Conservation (phyloP, 2,888 invertebrate species). For the Geotrupes spiniger region DNA sequence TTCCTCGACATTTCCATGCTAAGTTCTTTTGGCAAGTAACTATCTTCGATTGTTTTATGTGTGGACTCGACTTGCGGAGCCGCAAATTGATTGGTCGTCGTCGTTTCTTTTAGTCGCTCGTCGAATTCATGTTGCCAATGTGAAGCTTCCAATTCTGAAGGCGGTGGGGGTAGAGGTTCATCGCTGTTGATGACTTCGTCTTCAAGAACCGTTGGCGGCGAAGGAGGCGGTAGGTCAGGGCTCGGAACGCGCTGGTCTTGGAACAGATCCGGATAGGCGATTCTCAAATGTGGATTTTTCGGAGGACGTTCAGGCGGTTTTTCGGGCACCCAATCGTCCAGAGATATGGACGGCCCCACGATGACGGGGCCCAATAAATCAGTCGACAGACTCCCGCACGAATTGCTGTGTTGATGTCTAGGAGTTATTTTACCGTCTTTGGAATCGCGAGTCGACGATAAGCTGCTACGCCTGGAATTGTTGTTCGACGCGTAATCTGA, state of each 20-base stretch:
- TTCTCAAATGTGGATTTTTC: slow-evolving; percentile 67
- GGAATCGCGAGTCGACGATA: slow-evolving; percentile 41
- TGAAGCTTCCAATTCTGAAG: slow-evolving; percentile 52
- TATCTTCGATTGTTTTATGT: slow-evolving; percentile 19
- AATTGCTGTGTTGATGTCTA: slow-evolving; percentile 58
- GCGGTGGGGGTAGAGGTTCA: slow-evolving; percentile 66
- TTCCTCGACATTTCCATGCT: slow-evolving; percentile 15
- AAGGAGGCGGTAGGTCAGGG: slow-evolving; percentile 62
- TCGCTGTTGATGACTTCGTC: slow-evolving; percentile 60
- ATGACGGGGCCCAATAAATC: slow-evolving; percentile 61
- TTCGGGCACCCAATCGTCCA: slow-evolving; percentile 70
- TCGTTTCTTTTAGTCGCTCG: slow-evolving; percentile 37
- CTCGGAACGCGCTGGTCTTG: slow-evolving; percentile 56
- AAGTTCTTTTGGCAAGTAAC: slow-evolving; percentile 6
- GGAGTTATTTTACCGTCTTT: slow-evolving; percentile 41
- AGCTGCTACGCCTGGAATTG: slow-evolving; percentile 50
- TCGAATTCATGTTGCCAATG: slow-evolving; percentile 43
- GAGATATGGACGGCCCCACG: slow-evolving; percentile 60
- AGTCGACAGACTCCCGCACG: slow-evolving; percentile 58
- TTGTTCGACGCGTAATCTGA: slow-evolving; percentile 61
- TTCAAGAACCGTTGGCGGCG: slow-evolving; percentile 60
- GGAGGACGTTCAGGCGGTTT: slow-evolving; percentile 76
- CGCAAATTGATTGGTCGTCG: slow-evolving; percentile 38
- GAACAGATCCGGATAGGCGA: slow-evolving; percentile 50
- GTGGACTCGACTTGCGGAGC: slow-evolving; percentile 41